Base-by-base conservation (phyloP, 2,797 vertebrate genomes). In the Botia kubotai region DNA sequence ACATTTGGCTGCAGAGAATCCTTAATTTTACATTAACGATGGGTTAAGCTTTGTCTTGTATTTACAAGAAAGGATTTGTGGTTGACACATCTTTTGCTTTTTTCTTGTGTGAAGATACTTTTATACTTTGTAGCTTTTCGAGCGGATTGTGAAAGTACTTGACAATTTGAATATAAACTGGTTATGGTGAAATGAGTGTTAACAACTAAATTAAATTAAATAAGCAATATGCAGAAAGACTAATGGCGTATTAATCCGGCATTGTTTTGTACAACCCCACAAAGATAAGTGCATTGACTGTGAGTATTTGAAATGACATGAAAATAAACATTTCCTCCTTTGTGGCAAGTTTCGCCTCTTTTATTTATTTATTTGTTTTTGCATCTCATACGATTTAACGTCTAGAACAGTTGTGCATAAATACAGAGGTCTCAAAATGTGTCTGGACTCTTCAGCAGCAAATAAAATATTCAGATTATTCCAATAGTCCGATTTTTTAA, bases 271-370 rank as follows among this genome's bases (percentile, higher is more conserved):
- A 79, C 57, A 72, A 71, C 68, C 57, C 26, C 68, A 79, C 57
- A 72, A 72, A 63, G 66, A 78, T 13, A 79, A 79, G 46, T 79
- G 68, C 58, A 65, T n/a, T 79, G 77, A 46, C 58, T 79, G 58
- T 65, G 69, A 79, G 77, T 71, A 23, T 79, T 55, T 65, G 26
- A 79, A 72, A 72, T 14, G 39, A 79, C 8, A 55, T 79, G 29
- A 63, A 39, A 72, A 79, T 79, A 79, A 79, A 79, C 68, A 79
- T 79, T 53, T 78, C 52, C 39, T 78, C 53, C 55, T 78, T 78
- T 72, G 68, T 79, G 77, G 77, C 67, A 71, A 48, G 0, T 71
- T 39, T 50, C 6, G 43, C 33, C 26, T 50, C 12, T 33, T 63
- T 26, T 23, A 60, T 11, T 23, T 13, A 29, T 39, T 39, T 39